phyloP scores from a whole-genome alignment of 2,888 invertebrate genomes.

The Alcis repandata region DNA sequence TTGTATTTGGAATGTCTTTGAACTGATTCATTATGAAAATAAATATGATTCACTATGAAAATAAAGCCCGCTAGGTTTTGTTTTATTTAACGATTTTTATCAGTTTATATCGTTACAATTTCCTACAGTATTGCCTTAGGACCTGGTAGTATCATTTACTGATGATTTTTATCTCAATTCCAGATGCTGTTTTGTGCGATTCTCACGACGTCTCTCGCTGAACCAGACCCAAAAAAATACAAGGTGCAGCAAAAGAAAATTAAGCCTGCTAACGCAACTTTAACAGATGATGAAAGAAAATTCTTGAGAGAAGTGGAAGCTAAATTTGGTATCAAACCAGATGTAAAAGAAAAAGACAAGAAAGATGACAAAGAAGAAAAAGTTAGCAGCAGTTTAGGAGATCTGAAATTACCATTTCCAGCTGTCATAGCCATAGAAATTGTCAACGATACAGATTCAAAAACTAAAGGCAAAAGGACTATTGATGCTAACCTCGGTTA shows the following conservation, averaged over 20 bases:
- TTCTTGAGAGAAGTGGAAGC: slow-evolving; percentile 82
- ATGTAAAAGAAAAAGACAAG: slow-evolving; percentile 54
- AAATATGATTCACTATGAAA: too few species aligned
- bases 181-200: slow-evolving; percentile 73
- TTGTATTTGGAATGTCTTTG: too few species aligned
- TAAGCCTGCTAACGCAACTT: slow-evolving; percentile 61
- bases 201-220: slow-evolving; percentile 60
- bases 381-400: slow-evolving; percentile 50
- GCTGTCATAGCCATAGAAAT: slow-evolving; percentile 89
- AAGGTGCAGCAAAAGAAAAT: slow-evolving; percentile 66
- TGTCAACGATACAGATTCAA: slow-evolving; percentile 84
- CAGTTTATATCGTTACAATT: too few species aligned
- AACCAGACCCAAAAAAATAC: slow-evolving; percentile 81
- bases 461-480: slow-evolving; percentile 87
- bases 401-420: slow-evolving; percentile 64
- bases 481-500: slow-evolving; percentile 91
- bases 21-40: too few species aligned
- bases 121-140: not conserved
- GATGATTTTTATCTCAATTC: slow-evolving; percentile 57
- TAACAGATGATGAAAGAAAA: slow-evolving; percentile 77
- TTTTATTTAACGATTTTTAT: too few species aligned
- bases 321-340: slow-evolving; percentile 78
- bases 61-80: too few species aligned
- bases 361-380: slow-evolving; percentile 53
- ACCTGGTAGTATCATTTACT: not conserved